Conservation (phyloP, 2,113 vertebrate species). For the Edolisoma coerulescens region DNA sequence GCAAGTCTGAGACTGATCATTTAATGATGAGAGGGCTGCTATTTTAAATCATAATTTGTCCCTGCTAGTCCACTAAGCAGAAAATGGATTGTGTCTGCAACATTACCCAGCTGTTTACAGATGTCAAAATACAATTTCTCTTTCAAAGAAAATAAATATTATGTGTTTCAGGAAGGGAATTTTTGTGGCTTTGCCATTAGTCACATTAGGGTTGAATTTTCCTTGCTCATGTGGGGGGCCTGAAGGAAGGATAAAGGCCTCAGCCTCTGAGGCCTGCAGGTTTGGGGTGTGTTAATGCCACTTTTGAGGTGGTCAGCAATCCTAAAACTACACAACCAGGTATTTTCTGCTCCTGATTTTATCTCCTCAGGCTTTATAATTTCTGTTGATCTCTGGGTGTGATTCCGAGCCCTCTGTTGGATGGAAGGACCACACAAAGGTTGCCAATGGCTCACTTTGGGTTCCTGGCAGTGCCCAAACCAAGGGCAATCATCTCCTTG, state of each 20-base stretch:
- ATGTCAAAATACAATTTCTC: neutral
- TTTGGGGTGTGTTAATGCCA: neutral
- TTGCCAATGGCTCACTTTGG: neutral
- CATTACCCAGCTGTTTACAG: constrained; percentile 12
- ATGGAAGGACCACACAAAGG: neutral
- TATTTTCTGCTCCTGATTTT: neutral
- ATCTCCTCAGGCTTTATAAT: neutral
- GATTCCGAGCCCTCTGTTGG: rapidly evolving
- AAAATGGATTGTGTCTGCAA: constrained; percentile 43
- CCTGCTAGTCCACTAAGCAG: neutral
- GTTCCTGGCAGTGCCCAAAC: neutral
- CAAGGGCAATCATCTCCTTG: neutral
- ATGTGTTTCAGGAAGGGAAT: neutral
- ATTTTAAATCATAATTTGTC: neutral
- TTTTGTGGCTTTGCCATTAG: neutral
- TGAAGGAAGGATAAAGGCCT: neutral
- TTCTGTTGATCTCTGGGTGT: neutral
- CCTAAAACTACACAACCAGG: rapidly evolving
- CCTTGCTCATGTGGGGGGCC: rapidly evolving
- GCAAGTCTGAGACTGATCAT: neutral
- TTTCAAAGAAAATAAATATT: neutral
- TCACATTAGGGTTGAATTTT: neutral
- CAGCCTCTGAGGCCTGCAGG: neutral
- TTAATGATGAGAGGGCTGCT: neutral
- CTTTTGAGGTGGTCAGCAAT: neutral